Conservation (phyloP, 2,113 vertebrate species). For the Sinocyclocheilus maitianheensis region DNA sequence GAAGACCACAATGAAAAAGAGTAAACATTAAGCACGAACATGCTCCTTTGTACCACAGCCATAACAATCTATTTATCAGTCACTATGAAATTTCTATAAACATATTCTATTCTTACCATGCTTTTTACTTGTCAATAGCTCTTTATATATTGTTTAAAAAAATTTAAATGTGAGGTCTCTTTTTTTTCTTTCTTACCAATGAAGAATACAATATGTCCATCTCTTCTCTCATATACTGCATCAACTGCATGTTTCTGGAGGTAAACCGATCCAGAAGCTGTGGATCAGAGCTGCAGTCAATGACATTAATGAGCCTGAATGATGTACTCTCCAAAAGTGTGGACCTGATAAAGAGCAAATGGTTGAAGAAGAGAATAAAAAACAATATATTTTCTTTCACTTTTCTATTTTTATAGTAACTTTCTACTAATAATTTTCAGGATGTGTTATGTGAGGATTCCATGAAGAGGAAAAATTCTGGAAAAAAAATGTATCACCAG, state of each 20-base stretch:
- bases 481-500: no score
- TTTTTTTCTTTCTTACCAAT: conserved; percentile 58
- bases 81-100: no score
- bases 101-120: no score
- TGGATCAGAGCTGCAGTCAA: conserved; percentile 67
- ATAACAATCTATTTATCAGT: no score
- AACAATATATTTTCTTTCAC: background rate
- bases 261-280: conserved; percentile 78
- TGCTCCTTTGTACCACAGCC: background rate
- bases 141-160: no score
- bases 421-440: no score
- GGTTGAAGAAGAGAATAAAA: background rate
- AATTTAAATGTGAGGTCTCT: no score
- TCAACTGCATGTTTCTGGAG: conserved; percentile 63
- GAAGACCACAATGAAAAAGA: background rate
- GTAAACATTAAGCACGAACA: background rate
- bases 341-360: conserved; percentile 59
- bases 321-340: conserved; percentile 78
- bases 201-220: conserved; percentile 74
- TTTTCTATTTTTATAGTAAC: no score
- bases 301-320: conserved; percentile 71
- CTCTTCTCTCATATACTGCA: conserved; percentile 71
- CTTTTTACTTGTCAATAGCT: no score
- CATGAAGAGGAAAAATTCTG: no score
- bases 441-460: no score